Conservation (phyloP, 2,113 vertebrate species). For the Leucopsar rothschildi region DNA sequence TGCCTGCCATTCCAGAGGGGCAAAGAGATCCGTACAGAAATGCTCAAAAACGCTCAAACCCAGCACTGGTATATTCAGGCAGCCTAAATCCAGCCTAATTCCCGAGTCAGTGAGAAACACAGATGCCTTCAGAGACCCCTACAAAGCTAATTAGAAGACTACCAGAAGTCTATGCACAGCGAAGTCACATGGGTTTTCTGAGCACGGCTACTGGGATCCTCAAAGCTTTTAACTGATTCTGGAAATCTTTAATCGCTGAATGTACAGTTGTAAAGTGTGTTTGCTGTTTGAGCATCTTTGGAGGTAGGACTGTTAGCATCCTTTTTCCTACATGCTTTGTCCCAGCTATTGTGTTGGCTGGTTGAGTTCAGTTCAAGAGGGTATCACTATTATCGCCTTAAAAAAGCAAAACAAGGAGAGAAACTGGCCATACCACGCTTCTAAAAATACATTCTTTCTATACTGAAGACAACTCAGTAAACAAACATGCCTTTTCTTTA, state of each 20-base stretch:
- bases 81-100: not conserved
- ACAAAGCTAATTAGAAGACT: slow-evolving; percentile 18
- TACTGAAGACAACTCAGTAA: not conserved
- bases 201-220: not conserved
- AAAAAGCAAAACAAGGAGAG: not conserved
- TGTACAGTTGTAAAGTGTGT: not conserved
- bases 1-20: not conserved
- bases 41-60: not conserved
- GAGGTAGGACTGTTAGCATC: not conserved
- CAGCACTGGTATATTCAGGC: not conserved
- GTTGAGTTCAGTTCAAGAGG: not conserved
- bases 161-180: not conserved
- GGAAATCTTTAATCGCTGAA: not conserved
- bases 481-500: not conserved
- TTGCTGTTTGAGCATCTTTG: not conserved
- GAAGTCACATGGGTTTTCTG: not conserved
- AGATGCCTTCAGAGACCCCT: not conserved
- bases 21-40: not conserved
- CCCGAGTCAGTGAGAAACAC: not conserved
- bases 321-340: not conserved
- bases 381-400: not conserved
- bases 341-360: not conserved
- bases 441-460: not conserved
- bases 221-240: not conserved
- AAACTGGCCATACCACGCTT: not conserved